These are phyloP conservation scores for Furnarius figulus DNA, from an alignment of 2,113 vertebrate species.

Conservation along the genomic window DNA sequence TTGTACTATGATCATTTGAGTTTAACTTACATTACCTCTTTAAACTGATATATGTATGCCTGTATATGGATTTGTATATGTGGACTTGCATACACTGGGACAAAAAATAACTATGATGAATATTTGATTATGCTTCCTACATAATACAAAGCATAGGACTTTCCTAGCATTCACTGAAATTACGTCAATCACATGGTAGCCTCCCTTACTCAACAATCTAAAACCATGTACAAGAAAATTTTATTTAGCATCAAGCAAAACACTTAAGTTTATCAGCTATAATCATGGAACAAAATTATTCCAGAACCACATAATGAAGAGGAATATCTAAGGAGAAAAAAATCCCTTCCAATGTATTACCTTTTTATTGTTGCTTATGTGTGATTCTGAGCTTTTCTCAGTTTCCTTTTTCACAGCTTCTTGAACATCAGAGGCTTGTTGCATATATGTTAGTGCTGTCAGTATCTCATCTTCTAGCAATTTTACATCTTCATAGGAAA, in stretches of 20 bases:
- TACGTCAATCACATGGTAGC: background rate
- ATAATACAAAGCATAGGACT: background rate
- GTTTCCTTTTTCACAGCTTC: slow-evolving; percentile 60
- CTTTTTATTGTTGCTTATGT: slow-evolving; percentile 1
- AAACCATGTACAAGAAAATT: background rate
- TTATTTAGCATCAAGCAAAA: background rate
- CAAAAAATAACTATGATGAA: background rate
- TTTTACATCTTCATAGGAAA: slow-evolving; percentile 75
- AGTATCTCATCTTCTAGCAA: slow-evolving; percentile 80
- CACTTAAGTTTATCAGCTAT: background rate
- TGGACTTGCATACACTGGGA: background rate
- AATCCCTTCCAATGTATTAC: background rate
- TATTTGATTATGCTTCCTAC: background rate
- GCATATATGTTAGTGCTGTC: slow-evolving; percentile 70
- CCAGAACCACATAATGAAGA: background rate
- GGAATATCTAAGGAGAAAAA: background rate
- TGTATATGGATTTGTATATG: background rate
- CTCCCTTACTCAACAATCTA: background rate
- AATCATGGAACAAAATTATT: background rate
- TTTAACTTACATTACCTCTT: background rate
- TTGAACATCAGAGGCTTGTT: slow-evolving; percentile 79
- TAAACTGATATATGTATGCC: background rate
- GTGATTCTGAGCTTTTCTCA: background rate
- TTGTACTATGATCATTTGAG: background rate
- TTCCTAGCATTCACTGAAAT: background rate